phyloP scores from a whole-genome alignment of 2,797 vertebrate species.

The Acanthurus leucopareius region DNA sequence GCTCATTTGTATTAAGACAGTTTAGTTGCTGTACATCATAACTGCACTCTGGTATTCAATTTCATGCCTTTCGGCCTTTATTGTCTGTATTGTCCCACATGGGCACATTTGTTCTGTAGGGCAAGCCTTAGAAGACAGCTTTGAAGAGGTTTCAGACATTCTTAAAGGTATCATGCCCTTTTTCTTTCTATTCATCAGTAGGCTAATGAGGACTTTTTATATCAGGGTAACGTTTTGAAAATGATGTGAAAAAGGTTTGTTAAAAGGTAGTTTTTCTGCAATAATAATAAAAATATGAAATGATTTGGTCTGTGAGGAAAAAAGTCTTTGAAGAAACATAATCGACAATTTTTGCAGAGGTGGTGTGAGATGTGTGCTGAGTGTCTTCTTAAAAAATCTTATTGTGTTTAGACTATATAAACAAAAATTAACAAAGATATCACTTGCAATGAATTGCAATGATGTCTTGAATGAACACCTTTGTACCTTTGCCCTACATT shows the following conservation, averaged over 20 bases:
- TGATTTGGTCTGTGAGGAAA: background rate
- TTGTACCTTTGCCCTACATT: background rate
- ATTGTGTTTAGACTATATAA: background rate
- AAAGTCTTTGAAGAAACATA: slow-evolving; percentile 2
- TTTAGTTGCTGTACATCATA: slow-evolving; percentile 41
- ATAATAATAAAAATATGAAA: slow-evolving; percentile 1
- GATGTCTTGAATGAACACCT: background rate
- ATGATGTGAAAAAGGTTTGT: slow-evolving; percentile 10
- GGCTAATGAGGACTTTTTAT: slow-evolving; percentile 34
- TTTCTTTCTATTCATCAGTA: slow-evolving; percentile 38
- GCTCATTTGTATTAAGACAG: slow-evolving; percentile 54
- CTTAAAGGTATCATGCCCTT: slow-evolving; percentile 7
- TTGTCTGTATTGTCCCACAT: slow-evolving; percentile 34
- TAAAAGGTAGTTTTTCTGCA: slow-evolving; percentile 24
- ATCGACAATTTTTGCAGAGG: background rate
- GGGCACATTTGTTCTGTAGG: slow-evolving; percentile 38
- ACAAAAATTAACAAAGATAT: background rate
- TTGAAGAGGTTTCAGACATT: slow-evolving; percentile 31
- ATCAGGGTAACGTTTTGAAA: slow-evolving; percentile 9
- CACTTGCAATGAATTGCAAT: background rate
- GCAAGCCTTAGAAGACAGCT: slow-evolving; percentile 25
- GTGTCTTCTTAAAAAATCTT: background rate
- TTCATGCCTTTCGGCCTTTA: slow-evolving; percentile 32
- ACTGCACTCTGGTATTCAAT: slow-evolving; percentile 32
- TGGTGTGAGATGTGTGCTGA: background rate